These are phyloP conservation scores for Eclectus roratus DNA, from an alignment of 2,113 vertebrate species.

Conservation along the genomic window DNA sequence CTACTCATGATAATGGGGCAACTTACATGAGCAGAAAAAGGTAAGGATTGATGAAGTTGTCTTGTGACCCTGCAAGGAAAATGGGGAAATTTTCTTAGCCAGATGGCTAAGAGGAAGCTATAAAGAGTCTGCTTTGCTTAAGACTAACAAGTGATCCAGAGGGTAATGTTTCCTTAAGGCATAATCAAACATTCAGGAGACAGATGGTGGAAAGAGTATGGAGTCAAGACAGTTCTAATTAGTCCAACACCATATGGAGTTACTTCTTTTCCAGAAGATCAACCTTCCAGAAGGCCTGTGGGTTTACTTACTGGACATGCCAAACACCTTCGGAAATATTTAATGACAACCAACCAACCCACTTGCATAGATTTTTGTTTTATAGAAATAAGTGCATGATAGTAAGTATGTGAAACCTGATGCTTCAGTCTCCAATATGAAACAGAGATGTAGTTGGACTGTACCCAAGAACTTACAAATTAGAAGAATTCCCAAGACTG, in stretches of 20 bases:
- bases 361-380: background rate
- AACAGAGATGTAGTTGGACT: background rate
- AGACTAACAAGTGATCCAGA: constrained; percentile 32
- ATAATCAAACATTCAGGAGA: constrained; percentile 49
- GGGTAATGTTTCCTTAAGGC: constrained; percentile 50
- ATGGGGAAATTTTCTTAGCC: background rate
- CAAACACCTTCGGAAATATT: background rate
- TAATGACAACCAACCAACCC: background rate
- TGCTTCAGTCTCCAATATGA: background rate
- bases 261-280: background rate
- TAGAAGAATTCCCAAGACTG: background rate
- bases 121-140: background rate
- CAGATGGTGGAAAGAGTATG: constrained; percentile 10
- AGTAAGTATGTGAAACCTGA: background rate
- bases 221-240: constrained; percentile 30
- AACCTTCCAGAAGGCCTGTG: background rate
- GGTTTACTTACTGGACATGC: background rate
- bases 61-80: background rate
- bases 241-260: constrained; percentile 7
- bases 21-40: background rate
- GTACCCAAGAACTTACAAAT: background rate
- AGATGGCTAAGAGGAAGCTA: constrained; percentile 10
- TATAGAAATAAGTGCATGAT: background rate
- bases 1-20: background rate
- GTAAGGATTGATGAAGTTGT: background rate